phyloP scores from a whole-genome alignment of 2,113 vertebrate species.

The Hemicordylus capensis region DNA sequence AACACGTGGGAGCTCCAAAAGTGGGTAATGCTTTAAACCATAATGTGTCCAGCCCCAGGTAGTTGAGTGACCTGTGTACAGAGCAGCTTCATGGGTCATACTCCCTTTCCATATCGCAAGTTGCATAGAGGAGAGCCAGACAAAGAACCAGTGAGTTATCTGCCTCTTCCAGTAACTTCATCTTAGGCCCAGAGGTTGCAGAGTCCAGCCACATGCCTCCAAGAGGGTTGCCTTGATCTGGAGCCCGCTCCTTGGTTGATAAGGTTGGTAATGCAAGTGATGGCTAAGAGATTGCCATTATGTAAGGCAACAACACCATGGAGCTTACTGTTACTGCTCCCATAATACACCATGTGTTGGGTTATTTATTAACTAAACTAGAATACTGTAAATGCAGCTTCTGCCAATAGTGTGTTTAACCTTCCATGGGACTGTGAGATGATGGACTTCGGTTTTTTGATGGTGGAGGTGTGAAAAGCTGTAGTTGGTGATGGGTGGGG shows the following conservation, averaged over 20 bases:
- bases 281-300: no score
- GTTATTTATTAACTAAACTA: slow-evolving; percentile 94
- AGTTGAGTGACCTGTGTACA: not conserved
- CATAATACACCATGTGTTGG: slow-evolving; percentile 75
- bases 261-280: no score
- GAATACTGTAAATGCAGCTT: slow-evolving; percentile 75
- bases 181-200: not conserved
- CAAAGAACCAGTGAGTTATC: no score
- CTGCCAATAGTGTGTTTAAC: slow-evolving; percentile 72
- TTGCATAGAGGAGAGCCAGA: no score
- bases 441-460: slow-evolving; percentile 8
- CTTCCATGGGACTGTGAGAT: slow-evolving; percentile 62
- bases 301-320: no score
- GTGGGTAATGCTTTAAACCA: no score
- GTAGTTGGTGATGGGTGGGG: slow-evolving; percentile 20
- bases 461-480: not conserved
- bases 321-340: no score
- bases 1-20: no score
- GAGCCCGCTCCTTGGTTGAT: no score
- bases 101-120: not conserved
- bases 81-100: not conserved
- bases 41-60: not conserved
- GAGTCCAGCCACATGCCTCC: not conserved
- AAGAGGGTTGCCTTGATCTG: not conserved
- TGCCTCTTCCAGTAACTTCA: not conserved